phyloP scores from a whole-genome alignment of 2,797 vertebrate species.

The Gila robusta region DNA sequence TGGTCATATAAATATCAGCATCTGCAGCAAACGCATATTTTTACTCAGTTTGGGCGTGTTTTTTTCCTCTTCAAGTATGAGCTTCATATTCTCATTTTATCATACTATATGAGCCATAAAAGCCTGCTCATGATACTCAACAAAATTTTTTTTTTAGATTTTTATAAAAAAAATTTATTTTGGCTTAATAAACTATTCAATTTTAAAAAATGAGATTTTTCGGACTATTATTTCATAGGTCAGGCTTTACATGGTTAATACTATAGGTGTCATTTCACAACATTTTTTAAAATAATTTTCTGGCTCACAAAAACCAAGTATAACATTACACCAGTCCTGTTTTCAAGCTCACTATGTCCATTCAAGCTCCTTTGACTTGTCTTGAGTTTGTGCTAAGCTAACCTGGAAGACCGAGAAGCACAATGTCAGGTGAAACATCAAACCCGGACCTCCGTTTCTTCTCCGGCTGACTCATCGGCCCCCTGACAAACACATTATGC shows the following conservation, averaged over 20 bases:
- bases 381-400: slow-evolving; percentile 57
- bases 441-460: slow-evolving; percentile 60
- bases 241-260: no score
- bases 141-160: no score
- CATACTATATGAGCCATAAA: no score
- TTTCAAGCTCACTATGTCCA: background rate
- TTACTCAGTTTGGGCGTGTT: background rate
- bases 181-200: no score
- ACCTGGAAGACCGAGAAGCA: slow-evolving; percentile 32
- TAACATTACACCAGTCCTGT: background rate
- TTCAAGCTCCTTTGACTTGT: background rate
- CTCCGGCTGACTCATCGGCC: slow-evolving; percentile 70
- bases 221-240: no score
- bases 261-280: background rate
- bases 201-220: no score
- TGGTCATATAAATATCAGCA: background rate
- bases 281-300: background rate
- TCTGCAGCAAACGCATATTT: background rate
- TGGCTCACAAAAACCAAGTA: background rate
- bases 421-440: slow-evolving; percentile 63
- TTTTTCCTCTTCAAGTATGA: no score
- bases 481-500: slow-evolving; percentile 70
- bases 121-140: no score
- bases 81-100: no score
- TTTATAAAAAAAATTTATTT: no score